Conservation (phyloP, 2,797 vertebrate species). For the Helicolenus hilgendorfi region DNA sequence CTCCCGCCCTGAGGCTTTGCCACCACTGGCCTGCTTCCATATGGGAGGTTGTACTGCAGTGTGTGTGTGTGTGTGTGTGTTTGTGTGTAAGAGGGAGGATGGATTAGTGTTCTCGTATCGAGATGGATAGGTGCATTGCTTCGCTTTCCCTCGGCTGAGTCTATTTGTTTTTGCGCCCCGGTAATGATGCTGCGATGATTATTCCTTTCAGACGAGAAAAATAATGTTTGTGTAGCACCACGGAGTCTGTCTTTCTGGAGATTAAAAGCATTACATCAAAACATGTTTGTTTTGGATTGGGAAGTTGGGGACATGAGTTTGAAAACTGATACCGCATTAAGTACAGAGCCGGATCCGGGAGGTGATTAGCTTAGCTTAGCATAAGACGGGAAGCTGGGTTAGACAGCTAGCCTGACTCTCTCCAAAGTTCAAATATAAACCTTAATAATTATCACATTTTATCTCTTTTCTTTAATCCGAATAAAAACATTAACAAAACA, state of each 20-base stretch:
- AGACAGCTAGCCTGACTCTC: not conserved
- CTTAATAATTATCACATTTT: not conserved
- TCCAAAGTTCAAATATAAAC: not conserved
- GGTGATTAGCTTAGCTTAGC: not conserved
- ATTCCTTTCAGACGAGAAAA: constrained; percentile 12
- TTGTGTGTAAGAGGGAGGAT: constrained; percentile 4
- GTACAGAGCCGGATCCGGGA: not conserved
- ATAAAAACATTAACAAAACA: not conserved
- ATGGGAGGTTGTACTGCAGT: constrained; percentile 18
- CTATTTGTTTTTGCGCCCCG: not conserved
- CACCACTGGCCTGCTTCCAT: constrained; percentile 35
- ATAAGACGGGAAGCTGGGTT: not conserved
- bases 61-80: not conserved
- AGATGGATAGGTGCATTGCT: constrained; percentile 35
- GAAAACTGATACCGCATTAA: not conserved
- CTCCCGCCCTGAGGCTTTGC: constrained; percentile 34
- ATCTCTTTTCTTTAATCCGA: not conserved
- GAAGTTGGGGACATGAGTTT: not conserved
- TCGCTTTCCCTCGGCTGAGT: constrained; percentile 11
- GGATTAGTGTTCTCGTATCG: constrained; percentile 34
- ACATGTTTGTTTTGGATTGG: not conserved
- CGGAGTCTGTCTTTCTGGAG: not conserved
- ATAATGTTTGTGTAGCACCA: not conserved
- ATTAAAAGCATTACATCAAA: not conserved
- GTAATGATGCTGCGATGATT: constrained; percentile 20